phyloP scores from a whole-genome alignment of 2,888 invertebrate species.

The Drosophila demipolita region DNA sequence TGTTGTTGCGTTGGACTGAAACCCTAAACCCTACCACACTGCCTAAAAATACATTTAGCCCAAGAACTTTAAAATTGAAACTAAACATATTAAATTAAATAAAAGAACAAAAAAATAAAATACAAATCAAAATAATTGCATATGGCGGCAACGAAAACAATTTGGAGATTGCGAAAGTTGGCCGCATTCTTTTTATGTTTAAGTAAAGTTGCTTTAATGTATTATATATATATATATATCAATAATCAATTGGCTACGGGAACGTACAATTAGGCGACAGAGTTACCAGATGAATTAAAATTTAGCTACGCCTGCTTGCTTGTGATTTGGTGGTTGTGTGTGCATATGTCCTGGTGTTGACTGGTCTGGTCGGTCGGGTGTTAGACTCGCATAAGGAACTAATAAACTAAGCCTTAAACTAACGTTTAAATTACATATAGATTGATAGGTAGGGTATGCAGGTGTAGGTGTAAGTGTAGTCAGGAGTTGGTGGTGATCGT shows the following conservation, averaged over 20 bases:
- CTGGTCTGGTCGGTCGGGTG: conserved; percentile 26
- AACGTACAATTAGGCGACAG: conserved; percentile 64
- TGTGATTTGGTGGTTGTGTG: conserved; percentile 27
- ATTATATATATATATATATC: conserved; percentile 29
- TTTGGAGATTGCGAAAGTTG: conserved; percentile 34
- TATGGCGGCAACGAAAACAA: conserved; percentile 36
- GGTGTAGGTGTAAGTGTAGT: not conserved
- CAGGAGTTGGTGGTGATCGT: conserved; percentile 17
- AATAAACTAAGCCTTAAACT: conserved; percentile 70
- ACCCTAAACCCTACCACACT: conserved; percentile 64
- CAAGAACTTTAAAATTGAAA: conserved; percentile 39
- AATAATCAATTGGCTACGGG: conserved; percentile 77
- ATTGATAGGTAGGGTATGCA: conserved; percentile 14
- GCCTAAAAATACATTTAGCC: conserved; percentile 51
- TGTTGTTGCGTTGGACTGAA: conserved; percentile 43
- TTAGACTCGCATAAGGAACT: conserved; percentile 60
- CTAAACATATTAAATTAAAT: conserved; percentile 41
- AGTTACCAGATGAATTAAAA: conserved; percentile 45
- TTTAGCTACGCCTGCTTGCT: conserved; percentile 50
- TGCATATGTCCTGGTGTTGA: conserved; percentile 27
- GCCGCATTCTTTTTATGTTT: conserved; percentile 29
- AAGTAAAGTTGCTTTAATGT: conserved; percentile 40
- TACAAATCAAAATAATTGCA: conserved; percentile 11
- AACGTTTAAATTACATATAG: conserved; percentile 63
- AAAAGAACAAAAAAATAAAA: conserved; percentile 11